Evolutionary conservation across 2,888 invertebrate species (phyloP), one percentile per base, ranked within the genome.

Genomic region (Chloromyia formosa): DNA sequence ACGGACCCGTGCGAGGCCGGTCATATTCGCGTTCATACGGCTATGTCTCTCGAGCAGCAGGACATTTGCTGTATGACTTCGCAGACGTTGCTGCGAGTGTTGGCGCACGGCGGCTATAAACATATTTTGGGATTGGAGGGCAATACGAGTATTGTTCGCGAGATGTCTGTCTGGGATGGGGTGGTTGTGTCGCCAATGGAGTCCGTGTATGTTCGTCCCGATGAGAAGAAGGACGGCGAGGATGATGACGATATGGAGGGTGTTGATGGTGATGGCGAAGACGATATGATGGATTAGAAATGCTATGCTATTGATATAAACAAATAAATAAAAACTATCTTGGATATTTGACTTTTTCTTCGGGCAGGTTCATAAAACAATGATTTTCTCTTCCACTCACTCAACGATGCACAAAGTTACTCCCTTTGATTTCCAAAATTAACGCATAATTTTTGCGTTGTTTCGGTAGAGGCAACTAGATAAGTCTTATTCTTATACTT

Each of bases 161-260:
- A 97, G 86, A 96, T 97, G 91, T 95, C 96, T 0, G 95, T 97
- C 18, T 97, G 97, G 96, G 94, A 97, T 81, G 97, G 97, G 0
- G 96, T 98, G 1, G 96, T 97, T 0, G 96, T 98, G 0, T 95
- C 96, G 0, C 97, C 98, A 0, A 87, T 97, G n/a, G 96, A 96
- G 77, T 92, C 94, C 77, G 97, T 97, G 0, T 98, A 97, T 84
- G 95, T 94, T 79, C 93, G 92, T 81, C 89, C 90, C 3, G 87
- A 87, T 42, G 94, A 94, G 80, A 90, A 92, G 72, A 92, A 92
- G 40, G 93, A 94, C 58, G 91, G 90, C 12, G 90, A 90, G 78
- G 90, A 90, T 74, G 88, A 87, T 75, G 92, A 91, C 78, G 91
- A 91, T 80, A 90, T 90, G 86, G 90, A 90, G 78, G 90, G 88